Base-by-base conservation (phyloP, 2,888 invertebrate species). In the Orthonevra nobilis region DNA sequence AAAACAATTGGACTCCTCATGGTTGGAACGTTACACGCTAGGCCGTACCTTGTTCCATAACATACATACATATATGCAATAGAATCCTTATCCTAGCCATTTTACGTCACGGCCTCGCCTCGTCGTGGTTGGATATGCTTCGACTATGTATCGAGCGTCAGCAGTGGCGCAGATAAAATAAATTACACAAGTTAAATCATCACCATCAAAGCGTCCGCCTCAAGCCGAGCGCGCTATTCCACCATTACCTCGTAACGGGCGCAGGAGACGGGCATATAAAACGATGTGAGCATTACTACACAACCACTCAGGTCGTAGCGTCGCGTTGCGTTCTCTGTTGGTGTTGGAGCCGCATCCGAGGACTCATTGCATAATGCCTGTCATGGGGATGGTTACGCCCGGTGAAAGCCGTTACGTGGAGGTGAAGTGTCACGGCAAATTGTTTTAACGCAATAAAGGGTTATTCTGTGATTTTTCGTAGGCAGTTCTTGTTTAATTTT, bases 181-280 rank as follows among this genome's bases (percentile, higher is more conserved):
- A 66, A 79, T 79, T 79, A 73, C 73, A 68, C 66, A 54, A 73
- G 73, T 79, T 79, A 73, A 73, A 66, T 79, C 73, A 73, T 63
- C 66, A 44, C 66, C 66, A 73, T 73, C 68, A 5, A 3, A 61
- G 61, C 26, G 58, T 30, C 17, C 28, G 48, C n/a, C n/a, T n/a
- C n/a, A n/a, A n/a, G n/a, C n/a, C n/a, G 32, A 17, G 3, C 15
- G 12, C 40, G 30, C 50, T 26, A 10, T n/a, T 36, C 48, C 40
- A 48, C 69, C 15, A 19, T 75, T 38, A 50, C 42, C 58, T 63
- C 34, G 36, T 17, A 79, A 32, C 28, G 46, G 54, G 34, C 50
- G 32, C 44, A 58, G 28, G 50, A 70, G 52, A 70, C 63, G 63
- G 26, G n/a, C 50, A 70, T 69, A 28, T 56, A 14, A 69, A 61